Conservation (phyloP, 2,797 vertebrate species). For the Mus caroli region DNA sequence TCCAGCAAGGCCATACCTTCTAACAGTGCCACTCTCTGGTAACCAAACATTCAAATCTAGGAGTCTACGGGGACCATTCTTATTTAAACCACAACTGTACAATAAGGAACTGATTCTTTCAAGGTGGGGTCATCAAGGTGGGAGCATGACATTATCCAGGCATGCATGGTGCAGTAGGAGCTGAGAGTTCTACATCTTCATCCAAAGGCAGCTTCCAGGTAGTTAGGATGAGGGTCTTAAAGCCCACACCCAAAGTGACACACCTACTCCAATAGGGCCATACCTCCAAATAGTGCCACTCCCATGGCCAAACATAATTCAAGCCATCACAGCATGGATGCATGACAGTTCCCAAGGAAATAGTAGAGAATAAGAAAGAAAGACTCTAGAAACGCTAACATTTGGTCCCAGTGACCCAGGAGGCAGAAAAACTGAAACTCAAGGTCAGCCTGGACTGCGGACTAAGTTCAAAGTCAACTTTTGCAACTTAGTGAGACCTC, state of each 20-base stretch:
- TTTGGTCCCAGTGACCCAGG: not conserved
- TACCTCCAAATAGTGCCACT: not conserved
- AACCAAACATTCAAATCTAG: not conserved
- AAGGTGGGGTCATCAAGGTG: not conserved
- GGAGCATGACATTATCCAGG: not conserved
- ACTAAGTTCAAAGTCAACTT: not conserved
- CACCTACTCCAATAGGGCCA: not conserved
- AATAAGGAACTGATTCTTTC: not conserved
- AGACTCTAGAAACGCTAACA: not conserved
- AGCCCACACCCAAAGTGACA: not conserved
- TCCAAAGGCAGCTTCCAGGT: not conserved
- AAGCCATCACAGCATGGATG: not conserved
- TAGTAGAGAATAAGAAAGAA: not conserved
- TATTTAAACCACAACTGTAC: not conserved
- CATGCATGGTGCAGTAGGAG: not conserved
- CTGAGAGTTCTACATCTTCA: not conserved
- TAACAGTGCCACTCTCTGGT: not conserved
- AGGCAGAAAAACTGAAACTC: not conserved
- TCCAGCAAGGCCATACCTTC: not conserved
- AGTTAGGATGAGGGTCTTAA: not conserved
- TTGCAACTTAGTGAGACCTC: not conserved
- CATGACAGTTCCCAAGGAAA: slow-evolving; percentile 38
- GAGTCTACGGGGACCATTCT: not conserved
- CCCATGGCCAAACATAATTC: not conserved
- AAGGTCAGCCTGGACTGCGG: not conserved